Conservation (phyloP, 2,113 vertebrate species). For the Struthidea cinerea region DNA sequence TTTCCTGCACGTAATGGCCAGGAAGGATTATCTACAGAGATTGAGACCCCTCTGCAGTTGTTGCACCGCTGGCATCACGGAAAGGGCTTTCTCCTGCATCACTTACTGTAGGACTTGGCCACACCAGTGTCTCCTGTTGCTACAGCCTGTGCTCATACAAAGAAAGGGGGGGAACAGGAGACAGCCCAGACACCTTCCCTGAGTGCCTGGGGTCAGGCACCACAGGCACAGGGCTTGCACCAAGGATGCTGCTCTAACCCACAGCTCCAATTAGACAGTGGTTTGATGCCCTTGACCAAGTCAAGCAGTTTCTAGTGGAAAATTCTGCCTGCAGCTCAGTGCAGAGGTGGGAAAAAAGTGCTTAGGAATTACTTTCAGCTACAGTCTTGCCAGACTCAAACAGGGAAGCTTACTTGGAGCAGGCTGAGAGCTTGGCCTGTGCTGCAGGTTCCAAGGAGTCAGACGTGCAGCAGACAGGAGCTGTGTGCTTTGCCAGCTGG, state of each 20-base stretch:
- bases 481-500: background rate
- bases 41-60: background rate
- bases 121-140: fast-evolving
- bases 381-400: background rate
- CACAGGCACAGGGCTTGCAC: background rate
- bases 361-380: background rate
- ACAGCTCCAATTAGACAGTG: background rate
- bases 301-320: background rate
- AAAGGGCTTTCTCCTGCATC: background rate
- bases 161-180: background rate
- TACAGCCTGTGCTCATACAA: background rate
- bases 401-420: background rate
- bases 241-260: background rate
- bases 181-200: background rate
- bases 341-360: background rate
- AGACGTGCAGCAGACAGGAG: background rate
- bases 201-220: background rate
- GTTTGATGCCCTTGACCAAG: background rate
- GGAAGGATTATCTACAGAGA: background rate
- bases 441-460: background rate
- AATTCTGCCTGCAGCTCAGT: background rate
- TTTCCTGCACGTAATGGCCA: background rate
- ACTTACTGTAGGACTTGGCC: background rate
- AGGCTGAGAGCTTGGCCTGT: background rate
- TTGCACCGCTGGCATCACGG: background rate